A percentile compares a stretch with the other conserved stretches of the same genome.
Evolutionary conservation across 2,888 invertebrate genomes (phyloP).

Genomic region (Calameuta pallipes): DNA sequence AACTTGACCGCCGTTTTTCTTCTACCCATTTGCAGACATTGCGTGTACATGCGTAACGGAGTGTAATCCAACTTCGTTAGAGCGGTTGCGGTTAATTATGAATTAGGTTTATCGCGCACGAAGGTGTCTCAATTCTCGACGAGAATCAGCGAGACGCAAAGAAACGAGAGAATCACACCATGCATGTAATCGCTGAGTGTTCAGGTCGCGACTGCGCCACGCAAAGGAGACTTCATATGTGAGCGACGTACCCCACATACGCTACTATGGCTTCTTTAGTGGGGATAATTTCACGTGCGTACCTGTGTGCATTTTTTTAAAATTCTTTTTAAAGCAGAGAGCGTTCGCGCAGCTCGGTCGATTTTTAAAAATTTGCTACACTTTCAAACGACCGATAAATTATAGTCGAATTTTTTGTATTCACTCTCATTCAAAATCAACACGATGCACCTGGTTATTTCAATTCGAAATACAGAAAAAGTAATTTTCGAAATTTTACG

Average conservation of each 20-base stretch:
- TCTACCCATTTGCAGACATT: neutral
- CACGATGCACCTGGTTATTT: no score
- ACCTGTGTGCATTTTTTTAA: neutral
- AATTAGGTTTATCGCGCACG: neutral
- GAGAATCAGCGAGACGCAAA: slow-evolving; percentile 1
- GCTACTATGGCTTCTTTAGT: slow-evolving; percentile 49
- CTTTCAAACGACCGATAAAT: neutral
- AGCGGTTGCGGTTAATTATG: neutral
- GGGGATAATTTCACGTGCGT: slow-evolving; percentile 37
- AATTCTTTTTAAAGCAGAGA: neutral
- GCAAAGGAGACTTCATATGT: slow-evolving; percentile 48
- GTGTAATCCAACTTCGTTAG: neutral
- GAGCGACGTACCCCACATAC: slow-evolving; percentile 51
- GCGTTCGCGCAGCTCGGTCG: neutral
- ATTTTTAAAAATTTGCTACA: neutral
- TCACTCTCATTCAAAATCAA: neutral
- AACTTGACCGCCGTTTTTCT: neutral
- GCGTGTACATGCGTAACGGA: neutral
- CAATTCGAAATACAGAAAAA: neutral
- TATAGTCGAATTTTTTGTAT: neutral
- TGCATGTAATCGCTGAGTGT: slow-evolving; percentile 36
- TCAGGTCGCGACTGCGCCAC: slow-evolving; percentile 47
- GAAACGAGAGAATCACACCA: slow-evolving; percentile 28
- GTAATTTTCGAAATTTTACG: neutral
- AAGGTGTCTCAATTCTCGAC: neutral